Percentiles rank a stretch among this genome's conserved stretches.
Evolutionary conservation across 2,113 vertebrate genomes (phyloP).

Genomic region (Brachionichthys hirsutus): DNA sequence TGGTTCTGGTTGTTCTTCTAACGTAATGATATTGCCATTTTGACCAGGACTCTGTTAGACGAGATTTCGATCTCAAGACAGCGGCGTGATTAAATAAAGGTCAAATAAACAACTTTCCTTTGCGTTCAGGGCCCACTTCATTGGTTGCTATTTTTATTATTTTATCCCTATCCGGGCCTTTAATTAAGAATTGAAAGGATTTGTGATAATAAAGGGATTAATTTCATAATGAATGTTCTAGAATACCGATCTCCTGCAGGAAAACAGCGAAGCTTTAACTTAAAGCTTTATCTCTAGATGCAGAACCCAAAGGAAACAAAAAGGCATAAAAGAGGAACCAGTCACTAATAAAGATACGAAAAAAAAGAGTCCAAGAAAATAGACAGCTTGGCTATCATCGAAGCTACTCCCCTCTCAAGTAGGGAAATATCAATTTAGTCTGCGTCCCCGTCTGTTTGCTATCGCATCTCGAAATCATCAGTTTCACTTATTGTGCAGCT

Average conservation of each 20-base stretch:
- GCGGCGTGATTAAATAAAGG: slow-evolving; percentile 33
- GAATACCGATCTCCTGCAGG: slow-evolving; percentile 15
- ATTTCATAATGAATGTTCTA: slow-evolving; percentile 1
- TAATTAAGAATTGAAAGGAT: no score
- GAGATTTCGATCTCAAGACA: slow-evolving; percentile 39
- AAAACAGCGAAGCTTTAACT: slow-evolving; percentile 43
- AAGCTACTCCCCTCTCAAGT: slow-evolving; percentile 50
- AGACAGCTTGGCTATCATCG: slow-evolving; percentile 56
- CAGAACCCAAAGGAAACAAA: slow-evolving; percentile 22
- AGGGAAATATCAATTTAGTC: slow-evolving; percentile 58
- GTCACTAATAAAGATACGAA: slow-evolving; percentile 38
- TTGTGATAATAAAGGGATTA: neutral
- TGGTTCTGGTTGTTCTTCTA: slow-evolving; percentile 19
- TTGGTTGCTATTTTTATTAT: slow-evolving; percentile 2
- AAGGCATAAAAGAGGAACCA: slow-evolving; percentile 21
- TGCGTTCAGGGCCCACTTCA: neutral
- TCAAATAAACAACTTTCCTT: slow-evolving; percentile 7
- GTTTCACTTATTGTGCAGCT: slow-evolving; percentile 66
- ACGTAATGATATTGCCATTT: slow-evolving; percentile 34
- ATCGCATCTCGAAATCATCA: slow-evolving; percentile 65
- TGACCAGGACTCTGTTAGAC: slow-evolving; percentile 11
- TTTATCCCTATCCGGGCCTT: neutral
- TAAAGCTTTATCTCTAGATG: slow-evolving; percentile 25
- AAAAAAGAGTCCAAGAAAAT: slow-evolving; percentile 42
- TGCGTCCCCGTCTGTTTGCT: slow-evolving; percentile 59